phyloP scores from a whole-genome alignment of 2,113 vertebrate species.

The Sturnira hondurensis region DNA sequence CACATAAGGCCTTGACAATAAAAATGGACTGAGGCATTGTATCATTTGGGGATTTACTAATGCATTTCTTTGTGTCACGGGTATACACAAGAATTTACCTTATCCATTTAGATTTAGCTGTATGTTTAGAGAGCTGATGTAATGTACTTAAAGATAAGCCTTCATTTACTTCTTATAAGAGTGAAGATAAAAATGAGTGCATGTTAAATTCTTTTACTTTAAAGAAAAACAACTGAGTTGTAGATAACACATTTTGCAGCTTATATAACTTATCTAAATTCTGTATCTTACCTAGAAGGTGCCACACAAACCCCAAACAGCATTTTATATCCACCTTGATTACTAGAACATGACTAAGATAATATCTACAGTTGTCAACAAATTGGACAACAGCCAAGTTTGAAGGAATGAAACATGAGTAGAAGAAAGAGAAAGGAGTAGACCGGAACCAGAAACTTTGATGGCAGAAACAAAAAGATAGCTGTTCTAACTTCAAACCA shows the following conservation, averaged over 20 bases:
- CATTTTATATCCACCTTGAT: conserved; percentile 67
- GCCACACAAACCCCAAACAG: conserved; percentile 56
- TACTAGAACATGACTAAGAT: conserved; percentile 43
- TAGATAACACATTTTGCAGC: conserved; percentile 74
- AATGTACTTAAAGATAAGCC: not conserved
- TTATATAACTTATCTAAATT: conserved; percentile 73
- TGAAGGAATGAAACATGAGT: not conserved
- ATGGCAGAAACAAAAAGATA: not conserved
- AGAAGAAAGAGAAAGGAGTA: not conserved
- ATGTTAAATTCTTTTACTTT: conserved; percentile 77
- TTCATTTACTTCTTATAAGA: not conserved
- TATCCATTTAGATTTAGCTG: conserved; percentile 4
- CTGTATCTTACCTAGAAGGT: conserved; percentile 57
- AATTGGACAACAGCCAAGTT: not conserved
- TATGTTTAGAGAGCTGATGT: not conserved
- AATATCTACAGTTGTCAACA: not conserved
- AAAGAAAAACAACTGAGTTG: conserved; percentile 75
- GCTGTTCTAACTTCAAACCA: not conserved
- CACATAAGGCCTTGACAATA: not conserved
- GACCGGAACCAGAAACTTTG: not conserved
- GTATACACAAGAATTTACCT: not conserved
- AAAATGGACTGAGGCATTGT: not conserved
- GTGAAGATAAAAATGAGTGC: not conserved
- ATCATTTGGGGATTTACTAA: conserved; percentile 10
- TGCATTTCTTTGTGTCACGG: not conserved